Conservation (phyloP, 1,140 invertebrate species). For the Drosophila lini region DNA sequence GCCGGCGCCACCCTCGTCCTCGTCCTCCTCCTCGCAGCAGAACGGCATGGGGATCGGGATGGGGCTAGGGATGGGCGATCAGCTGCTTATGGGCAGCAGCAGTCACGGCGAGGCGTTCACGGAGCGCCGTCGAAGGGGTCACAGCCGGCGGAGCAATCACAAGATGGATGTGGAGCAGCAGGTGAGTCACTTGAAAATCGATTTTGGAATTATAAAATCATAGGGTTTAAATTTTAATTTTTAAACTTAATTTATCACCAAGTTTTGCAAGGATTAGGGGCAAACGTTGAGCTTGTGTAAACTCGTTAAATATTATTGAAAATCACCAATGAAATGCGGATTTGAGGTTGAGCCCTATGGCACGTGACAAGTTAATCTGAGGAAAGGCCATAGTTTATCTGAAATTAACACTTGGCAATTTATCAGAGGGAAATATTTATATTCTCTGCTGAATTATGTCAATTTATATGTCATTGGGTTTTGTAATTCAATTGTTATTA, state of each 20-base stretch:
- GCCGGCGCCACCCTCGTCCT: slow-evolving; percentile 65
- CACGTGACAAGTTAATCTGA: background rate
- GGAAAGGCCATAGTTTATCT: background rate
- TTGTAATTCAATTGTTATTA: background rate
- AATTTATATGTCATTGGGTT: background rate
- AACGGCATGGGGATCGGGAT: slow-evolving; percentile 44
- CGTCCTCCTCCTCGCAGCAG: slow-evolving; percentile 57
- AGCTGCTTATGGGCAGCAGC: slow-evolving; percentile 63
- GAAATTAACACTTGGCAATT: background rate
- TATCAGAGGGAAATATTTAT: background rate
- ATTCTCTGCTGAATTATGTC: background rate
- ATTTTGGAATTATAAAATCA: no score
- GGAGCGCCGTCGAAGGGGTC: slow-evolving; percentile 71
- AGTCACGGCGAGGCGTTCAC: slow-evolving; percentile 72
- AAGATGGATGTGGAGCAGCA: slow-evolving; percentile 83
- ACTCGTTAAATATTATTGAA: background rate
- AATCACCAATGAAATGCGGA: background rate
- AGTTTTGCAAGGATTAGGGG: background rate
- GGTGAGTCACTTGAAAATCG: slow-evolving; percentile 35
- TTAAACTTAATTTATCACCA: background rate
- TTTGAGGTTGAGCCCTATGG: background rate
- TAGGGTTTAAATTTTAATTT: background rate
- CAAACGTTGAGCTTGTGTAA: background rate
- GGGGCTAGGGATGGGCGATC: slow-evolving; percentile 50
- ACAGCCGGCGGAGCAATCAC: slow-evolving; percentile 79